Base-by-base conservation (phyloP, 2,113 vertebrate genomes). In the Indicator maculatus region DNA sequence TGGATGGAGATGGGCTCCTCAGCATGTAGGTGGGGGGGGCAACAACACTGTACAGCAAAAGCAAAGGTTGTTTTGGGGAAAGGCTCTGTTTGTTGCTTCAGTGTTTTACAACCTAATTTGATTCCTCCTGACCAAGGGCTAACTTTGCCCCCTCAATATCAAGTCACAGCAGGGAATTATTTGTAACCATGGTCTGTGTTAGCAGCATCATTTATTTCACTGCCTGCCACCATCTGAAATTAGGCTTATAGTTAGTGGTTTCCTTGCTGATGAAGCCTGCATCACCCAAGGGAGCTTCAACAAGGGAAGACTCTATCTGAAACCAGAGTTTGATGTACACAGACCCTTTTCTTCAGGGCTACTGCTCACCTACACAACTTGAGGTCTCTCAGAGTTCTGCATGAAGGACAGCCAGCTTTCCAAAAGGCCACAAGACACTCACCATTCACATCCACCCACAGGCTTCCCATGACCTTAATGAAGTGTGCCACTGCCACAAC, bases 401-500 rank as follows among this genome's bases (percentile, higher is more conserved):
- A 2, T 20, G 38, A 75, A 85, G 30, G n/a, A 24, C 30, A 84
- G 44, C 1, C 36, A 78, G 28, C 58, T 39, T 72, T 71, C 53
- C 30, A 39, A 78, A 58, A 89, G 39, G 26, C 26, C 36, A 23
- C 0, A 0, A 44, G 50, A 45, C 1, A 1, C 7, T 19, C n/a
- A 12, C 16, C 38, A 9, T 31, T 72, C 55, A 59, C 66, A 63
- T 31, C 26, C 66, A 79, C 18, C n/a, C 39, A 47, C 0, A 0
- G 39, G 36, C 45, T 86, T 88, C 4, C 3, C 4, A 79, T 0
- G 0, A 14, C 21, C 39, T 44, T 28, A 7, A 77, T 55, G 63
- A 83, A 11, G 24, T 26, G 55, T 50, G 16, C 17, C 1, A 0
- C 38, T 41, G n/a, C 58, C 24, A 16, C 12, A 53, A 81, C 19